Evolutionary conservation across 2,888 invertebrate species (phyloP), one percentile per base, ranked within the genome.

Genomic region (Opisthograptis luteolata): DNA sequence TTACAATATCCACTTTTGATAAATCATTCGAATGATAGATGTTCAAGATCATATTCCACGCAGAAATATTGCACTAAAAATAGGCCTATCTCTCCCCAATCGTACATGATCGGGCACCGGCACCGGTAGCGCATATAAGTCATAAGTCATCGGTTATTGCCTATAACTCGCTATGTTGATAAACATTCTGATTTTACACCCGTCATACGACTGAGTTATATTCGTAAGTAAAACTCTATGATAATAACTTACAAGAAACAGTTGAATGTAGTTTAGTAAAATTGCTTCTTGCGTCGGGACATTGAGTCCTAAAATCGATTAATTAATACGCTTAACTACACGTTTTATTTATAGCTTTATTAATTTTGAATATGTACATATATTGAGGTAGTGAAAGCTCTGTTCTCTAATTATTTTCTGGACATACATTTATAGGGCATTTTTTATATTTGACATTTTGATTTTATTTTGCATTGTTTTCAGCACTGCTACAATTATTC

Each of bases 101-200:
- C 79, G 67, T 56, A 50, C 61, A 59, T 63, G 66, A 73, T 73
- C 80, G 72, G 66, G 63, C n/a, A n/a, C n/a, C n/a, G n/a, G 71
- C 68, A 74, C 71, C 72, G 64, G 82, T 82, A 79, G 80, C 80
- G 71, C 75, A 74, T 74, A 71, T 67, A 60, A 60, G 57, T 68
- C 69, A 79, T 86, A 83, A 84, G 79, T 85, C 83, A 84, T 78
- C 64, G 60, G 67, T 76, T 79, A 81, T 82, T 76, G 77, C 74
- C 78, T 74, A 78, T 79, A 78, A 77, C 73, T 77, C 73, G 69
- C 62, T 72, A 66, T 73, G 73, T 68, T 81, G 81, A 81, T 81
- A 81, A 79, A 76, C 71, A 78, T 73, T 76, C 68, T 75, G 70
- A 68, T 74, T 76, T 73, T 73, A 78, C 78, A 71, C 71, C 73